Evolutionary conservation across 2,113 vertebrate genomes (phyloP).

Genomic region (Cyanoderma ruficeps): DNA sequence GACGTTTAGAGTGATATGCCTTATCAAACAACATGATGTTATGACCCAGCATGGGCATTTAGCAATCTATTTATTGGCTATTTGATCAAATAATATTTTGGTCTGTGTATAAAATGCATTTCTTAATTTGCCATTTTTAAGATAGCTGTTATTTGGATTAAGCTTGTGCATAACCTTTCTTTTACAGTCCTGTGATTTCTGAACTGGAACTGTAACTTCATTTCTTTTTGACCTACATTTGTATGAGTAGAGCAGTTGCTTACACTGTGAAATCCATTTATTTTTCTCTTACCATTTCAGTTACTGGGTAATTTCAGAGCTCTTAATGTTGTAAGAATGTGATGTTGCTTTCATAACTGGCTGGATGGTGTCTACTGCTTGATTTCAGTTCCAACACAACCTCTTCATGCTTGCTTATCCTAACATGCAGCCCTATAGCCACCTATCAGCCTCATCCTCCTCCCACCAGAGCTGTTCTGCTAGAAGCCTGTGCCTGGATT

Average conservation of each 20-base stretch:
- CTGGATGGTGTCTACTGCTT: neutral
- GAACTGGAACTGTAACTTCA: neutral
- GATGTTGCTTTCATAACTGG: neutral
- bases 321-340: neutral
- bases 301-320: neutral
- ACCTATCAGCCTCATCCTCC: neutral
- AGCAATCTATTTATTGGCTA: neutral
- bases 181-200: neutral
- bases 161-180: neutral
- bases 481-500: neutral
- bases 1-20: neutral
- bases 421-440: neutral
- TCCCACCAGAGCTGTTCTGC: neutral
- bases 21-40: neutral
- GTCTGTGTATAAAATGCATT: neutral
- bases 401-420: neutral
- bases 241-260: neutral
- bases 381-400: neutral
- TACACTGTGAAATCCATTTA: neutral
- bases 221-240: neutral
- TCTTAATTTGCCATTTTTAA: neutral
- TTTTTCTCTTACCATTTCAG: neutral
- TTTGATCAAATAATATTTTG: neutral
- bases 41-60: neutral
- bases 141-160: neutral